Evolutionary conservation across 2,113 vertebrate species (phyloP), one percentile per base, ranked within the genome.

Genomic region (Mungos mungo): DNA sequence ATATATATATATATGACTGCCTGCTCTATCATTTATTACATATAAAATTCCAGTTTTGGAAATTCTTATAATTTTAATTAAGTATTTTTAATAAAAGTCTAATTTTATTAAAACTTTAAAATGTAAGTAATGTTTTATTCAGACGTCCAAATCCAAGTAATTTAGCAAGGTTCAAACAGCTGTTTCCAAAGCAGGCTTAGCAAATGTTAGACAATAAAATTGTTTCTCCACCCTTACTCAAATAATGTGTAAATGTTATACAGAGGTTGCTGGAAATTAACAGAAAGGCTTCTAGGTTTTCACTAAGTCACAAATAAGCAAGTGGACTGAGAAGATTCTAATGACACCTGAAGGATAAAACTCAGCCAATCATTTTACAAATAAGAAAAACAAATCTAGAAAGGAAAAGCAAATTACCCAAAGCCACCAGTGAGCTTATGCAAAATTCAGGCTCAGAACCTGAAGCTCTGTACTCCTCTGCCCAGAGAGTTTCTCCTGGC

Each of bases 1-100:
- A 41, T 41, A 41, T n/a, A 13, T 50, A 50, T 50, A 50, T 50
- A 63, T 72, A 94, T 72, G 69, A 95, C 69, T 85, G 80, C 90
- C 81, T 85, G 81, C 88, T 68, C 27, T 60, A 88, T 91, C 69
- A 88, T 77, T 82, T 96, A 93, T 90, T 90, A 88, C 76, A 95
- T 23, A 90, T 85, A 90, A 96, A 94, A 84, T 94, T 90, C 65
- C 90, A 96, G 76, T 54, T 90, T 96, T 90, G 84, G 94, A 98
- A 95, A 96, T 96, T 91, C 76, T 83, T 90, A 81, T 74, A 76
- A 71, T 95, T 96, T 97, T 96, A 95, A 97, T 90, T 90, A 74
- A 45, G 19, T 79, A 88, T 88, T 97, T 97, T 97, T 95, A 95
- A 96, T 97, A 88, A 97, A 97, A 92, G 41, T 38, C 52, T 93